These are phyloP conservation scores for Erinaceus europaeus DNA, from an alignment of 2,113 vertebrate genomes.

Conservation along the genomic window DNA sequence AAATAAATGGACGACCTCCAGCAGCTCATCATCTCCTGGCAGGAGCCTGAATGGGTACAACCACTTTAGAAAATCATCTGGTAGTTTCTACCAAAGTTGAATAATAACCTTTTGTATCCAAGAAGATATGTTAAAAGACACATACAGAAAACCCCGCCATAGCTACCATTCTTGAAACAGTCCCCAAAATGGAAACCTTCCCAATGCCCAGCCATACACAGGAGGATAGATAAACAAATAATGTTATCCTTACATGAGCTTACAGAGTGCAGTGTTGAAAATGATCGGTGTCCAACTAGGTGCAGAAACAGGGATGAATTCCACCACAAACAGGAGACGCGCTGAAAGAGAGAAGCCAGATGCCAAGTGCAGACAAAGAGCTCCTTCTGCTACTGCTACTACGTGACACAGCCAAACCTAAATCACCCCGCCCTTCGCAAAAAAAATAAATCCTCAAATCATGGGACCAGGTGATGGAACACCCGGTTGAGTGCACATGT, in stretches of 20 bases:
- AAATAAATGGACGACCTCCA: neutral
- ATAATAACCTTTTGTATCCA: fast-evolving
- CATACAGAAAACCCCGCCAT: fast-evolving
- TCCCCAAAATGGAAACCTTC: neutral
- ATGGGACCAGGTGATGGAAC: neutral
- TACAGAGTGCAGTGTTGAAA: neutral
- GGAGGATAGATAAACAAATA: neutral
- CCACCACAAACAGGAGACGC: neutral
- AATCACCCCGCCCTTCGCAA: neutral
- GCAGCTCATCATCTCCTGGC: neutral
- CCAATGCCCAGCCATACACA: neutral
- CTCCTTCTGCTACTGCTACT: fast-evolving
- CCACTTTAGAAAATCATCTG: neutral
- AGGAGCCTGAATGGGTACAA: neutral
- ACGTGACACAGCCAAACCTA: fast-evolving
- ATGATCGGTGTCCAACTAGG: fast-evolving
- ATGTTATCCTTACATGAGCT: neutral
- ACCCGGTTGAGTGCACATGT: too few species aligned
- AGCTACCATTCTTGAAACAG: neutral
- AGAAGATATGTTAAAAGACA: neutral
- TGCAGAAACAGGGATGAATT: neutral
- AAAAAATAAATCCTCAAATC: neutral
- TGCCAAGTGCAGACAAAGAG: neutral
- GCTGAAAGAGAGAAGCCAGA: neutral
- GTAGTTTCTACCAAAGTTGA: neutral